Evolutionary conservation across 2,113 vertebrate genomes (phyloP), one percentile per base, ranked within the genome.

Genomic region (Chascanopsetta lugubris): DNA sequence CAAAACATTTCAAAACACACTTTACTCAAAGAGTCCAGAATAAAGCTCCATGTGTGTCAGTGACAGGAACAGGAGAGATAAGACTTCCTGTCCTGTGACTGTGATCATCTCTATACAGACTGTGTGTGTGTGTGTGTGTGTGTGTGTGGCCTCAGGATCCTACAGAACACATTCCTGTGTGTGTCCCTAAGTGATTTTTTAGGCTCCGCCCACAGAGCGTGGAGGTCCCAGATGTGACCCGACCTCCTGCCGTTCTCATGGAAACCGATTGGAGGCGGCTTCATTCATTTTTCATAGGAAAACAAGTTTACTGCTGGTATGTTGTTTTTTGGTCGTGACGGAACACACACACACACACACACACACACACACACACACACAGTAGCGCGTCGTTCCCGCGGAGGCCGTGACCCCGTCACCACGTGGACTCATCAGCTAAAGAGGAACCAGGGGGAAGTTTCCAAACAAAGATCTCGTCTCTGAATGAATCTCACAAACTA

Each of bases 231-330:
- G 60, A 64, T 45, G 8, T 49, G 79, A 78, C 34, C 68, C 9
- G 30, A 61, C 43, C 36, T 30, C 25, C 15, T 5, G 36, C 26
- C n/a, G 15, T 50, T 75, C 21, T 10, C 5, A 24, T 17, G 15
- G 48, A 57, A 77, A 87, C 43, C 49, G 15, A 78, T 83, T 79
- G 34, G 68, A 68, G 13, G 21, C 5, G 32, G 36, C 27, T 9
- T 68, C 51, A 40, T 85, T 86, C 75, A 85, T 53, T 73, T 48
- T 75, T 67, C 53, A 65, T 2, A 0, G 50, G 68, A 45, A 66
- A 68, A 73, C 73, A 32, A 64, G 81, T 77, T 71, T 81, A 11
- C 30, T 13, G 53, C 60, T 83, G 75, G 70, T 81, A 86, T 85
- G 75, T 77, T 82, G 79, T 60, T 85, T 85, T 76, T n/a, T n/a